Conservation (phyloP, 2,797 vertebrate species). For the Sebastes matsubarae region DNA sequence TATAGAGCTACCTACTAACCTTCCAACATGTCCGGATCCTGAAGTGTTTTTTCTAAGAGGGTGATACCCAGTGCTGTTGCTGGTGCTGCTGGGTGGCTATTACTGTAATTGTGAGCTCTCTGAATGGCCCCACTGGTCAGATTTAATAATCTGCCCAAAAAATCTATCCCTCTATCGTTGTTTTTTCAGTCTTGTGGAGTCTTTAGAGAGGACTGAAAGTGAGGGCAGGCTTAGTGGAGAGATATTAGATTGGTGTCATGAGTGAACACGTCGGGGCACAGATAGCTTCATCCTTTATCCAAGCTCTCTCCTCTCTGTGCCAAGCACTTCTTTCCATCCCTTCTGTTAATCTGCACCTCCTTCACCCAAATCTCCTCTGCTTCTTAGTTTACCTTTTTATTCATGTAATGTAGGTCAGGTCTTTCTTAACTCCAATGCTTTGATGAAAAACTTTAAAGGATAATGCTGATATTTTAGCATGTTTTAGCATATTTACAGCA, state of each 20-base stretch:
- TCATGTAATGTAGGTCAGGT: neutral
- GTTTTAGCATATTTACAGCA: neutral
- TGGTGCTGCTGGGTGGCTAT: neutral
- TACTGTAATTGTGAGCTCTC: neutral
- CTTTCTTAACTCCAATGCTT: neutral
- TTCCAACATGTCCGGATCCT: neutral
- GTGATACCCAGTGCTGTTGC: neutral
- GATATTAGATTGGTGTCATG: slow-evolving; percentile 62
- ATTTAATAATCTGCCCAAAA: neutral
- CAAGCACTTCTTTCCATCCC: slow-evolving; percentile 8
- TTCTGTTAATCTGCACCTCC: slow-evolving; percentile 36
- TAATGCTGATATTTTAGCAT: neutral
- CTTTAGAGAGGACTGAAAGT: slow-evolving; percentile 32
- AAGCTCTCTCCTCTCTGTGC: slow-evolving; percentile 14
- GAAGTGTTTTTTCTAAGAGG: neutral
- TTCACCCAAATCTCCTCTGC: neutral
- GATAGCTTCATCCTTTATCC: slow-evolving; percentile 53
- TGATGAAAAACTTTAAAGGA: neutral
- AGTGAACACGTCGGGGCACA: slow-evolving; percentile 29
- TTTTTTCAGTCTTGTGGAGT: neutral
- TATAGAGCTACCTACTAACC: neutral
- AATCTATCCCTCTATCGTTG: neutral
- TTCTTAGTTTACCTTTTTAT: neutral
- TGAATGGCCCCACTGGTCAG: neutral
- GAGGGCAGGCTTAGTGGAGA: slow-evolving; percentile 33